Base-by-base conservation (phyloP, 2,888 invertebrate genomes). In the Dryadula phaetusa region DNA sequence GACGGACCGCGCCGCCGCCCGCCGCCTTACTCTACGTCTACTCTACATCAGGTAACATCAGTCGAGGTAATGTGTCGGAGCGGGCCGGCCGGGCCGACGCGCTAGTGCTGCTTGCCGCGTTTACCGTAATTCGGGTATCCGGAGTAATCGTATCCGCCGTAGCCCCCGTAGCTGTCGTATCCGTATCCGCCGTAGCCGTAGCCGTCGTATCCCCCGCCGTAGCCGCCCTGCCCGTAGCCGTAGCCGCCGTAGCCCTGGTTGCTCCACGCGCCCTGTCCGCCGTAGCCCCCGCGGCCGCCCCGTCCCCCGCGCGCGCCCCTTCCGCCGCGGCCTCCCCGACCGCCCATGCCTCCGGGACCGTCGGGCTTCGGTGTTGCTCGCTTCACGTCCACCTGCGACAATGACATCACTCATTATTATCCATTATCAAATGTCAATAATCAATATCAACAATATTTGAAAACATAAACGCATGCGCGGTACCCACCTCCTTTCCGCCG, bases 361-460 rank as follows among this genome's bases (percentile, higher is more conserved):
- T 97, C 97, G 2, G 96, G 96, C 87, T 97, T 98, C 12, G 98
- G 98, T 63, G 98, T 98, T 54, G 98, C 98, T 83, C 98, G 96
- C 92, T 98, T 98, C 44, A 99, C 98, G 88, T 99, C 98, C 68
- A 98, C 97, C 96, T 96, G 82, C 77, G n/a, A 20, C 16, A 25
- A 60, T 0, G 53, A 49, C 20, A 52, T 12, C 32, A 34, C 22
- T 34, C 3, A 62, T 4, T n/a, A 46, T 44, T n/a, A 3, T 7
- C 25, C 12, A 49, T 22, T 22, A 8, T 3, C 6, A 14, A 18
- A 44, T 47, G 3, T 4, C 28, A 47, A 1, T 22, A 6, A 49
- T 4, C 20, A 14, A 52, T 14, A 49, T 49, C 28, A 18, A 42
- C 5, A 18, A 60, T 20, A 22, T 8, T 10, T 1, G n/a, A 12